Evolutionary conservation across 1,140 invertebrate species (phyloP).

Genomic region (Trypoxylus dichotomus): DNA sequence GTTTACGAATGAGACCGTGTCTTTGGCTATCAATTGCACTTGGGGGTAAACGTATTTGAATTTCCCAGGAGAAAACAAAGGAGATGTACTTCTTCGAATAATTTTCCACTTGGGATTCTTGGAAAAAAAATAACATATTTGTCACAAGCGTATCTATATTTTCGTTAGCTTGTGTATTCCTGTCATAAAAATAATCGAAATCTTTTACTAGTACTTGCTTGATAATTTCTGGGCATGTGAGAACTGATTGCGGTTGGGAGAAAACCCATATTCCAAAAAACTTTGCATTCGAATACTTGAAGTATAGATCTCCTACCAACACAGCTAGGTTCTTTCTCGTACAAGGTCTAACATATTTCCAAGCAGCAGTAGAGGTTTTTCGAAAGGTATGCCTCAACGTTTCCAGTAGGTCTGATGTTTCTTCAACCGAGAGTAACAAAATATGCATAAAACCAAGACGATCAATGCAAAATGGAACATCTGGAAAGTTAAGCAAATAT

Average conservation of each 20-base stretch:
- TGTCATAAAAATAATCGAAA: slow-evolving; percentile 55
- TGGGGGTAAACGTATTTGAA: slow-evolving; percentile 53
- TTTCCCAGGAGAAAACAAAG: slow-evolving; percentile 59
- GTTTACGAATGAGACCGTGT: slow-evolving; percentile 39
- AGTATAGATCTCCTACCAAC: slow-evolving; percentile 41
- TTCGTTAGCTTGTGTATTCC: slow-evolving; percentile 45
- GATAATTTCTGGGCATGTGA: slow-evolving; percentile 56
- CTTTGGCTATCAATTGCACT: slow-evolving; percentile 41
- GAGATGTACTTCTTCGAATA: slow-evolving; percentile 56
- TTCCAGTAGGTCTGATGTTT: slow-evolving; percentile 47
- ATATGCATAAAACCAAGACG: not conserved
- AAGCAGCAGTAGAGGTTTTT: slow-evolving; percentile 47
- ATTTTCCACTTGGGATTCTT: slow-evolving; percentile 56
- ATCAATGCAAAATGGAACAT: not conserved
- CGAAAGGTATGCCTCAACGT: slow-evolving; percentile 43
- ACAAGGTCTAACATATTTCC: slow-evolving; percentile 54
- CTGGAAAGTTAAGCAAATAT: not conserved
- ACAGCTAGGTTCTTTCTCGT: slow-evolving; percentile 47
- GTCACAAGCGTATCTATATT: slow-evolving; percentile 48
- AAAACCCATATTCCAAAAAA: slow-evolving; percentile 53
- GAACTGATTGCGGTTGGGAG: slow-evolving; percentile 52
- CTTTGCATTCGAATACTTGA: slow-evolving; percentile 46
- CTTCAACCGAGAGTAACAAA: not conserved
- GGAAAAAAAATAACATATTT: slow-evolving; percentile 47
- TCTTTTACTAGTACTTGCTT: slow-evolving; percentile 56